phyloP scores from a whole-genome alignment of 2,113 vertebrate genomes.

The Prolemur simus region DNA sequence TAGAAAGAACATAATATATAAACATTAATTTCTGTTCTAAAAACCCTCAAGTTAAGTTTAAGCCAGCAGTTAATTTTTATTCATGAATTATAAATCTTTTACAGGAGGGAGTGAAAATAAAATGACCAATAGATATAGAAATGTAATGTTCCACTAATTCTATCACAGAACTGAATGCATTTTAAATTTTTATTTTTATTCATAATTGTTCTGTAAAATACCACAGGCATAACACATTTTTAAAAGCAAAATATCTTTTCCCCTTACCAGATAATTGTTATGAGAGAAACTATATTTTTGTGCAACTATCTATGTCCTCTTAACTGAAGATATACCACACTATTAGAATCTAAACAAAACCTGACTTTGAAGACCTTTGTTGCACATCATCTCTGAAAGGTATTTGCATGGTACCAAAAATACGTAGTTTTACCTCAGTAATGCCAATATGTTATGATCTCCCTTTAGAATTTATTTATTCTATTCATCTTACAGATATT shows the following conservation, averaged over 20 bases:
- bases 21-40: slow-evolving; percentile 50
- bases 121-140: slow-evolving; percentile 36
- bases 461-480: slow-evolving; percentile 21
- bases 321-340: background rate
- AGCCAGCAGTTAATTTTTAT: slow-evolving; percentile 56
- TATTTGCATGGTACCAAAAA: background rate
- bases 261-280: background rate
- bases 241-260: slow-evolving; percentile 45
- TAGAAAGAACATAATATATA: slow-evolving; percentile 20
- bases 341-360: slow-evolving; percentile 38
- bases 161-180: slow-evolving; percentile 11
- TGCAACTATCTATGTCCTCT: background rate
- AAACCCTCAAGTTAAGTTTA: slow-evolving; percentile 43
- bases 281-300: background rate
- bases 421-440: background rate
- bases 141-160: slow-evolving; percentile 35
- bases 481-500: slow-evolving; percentile 19
- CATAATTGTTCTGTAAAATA: slow-evolving; percentile 44
- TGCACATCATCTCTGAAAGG: background rate
- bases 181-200: slow-evolving; percentile 56
- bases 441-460: background rate
- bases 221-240: slow-evolving; percentile 23
- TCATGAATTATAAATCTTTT: slow-evolving; percentile 55
- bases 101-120: background rate
- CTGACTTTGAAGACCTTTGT: slow-evolving; percentile 6